These are phyloP conservation scores for Apoda limacodes DNA, from an alignment of 2,888 invertebrate genomes.

Conservation along the genomic window DNA sequence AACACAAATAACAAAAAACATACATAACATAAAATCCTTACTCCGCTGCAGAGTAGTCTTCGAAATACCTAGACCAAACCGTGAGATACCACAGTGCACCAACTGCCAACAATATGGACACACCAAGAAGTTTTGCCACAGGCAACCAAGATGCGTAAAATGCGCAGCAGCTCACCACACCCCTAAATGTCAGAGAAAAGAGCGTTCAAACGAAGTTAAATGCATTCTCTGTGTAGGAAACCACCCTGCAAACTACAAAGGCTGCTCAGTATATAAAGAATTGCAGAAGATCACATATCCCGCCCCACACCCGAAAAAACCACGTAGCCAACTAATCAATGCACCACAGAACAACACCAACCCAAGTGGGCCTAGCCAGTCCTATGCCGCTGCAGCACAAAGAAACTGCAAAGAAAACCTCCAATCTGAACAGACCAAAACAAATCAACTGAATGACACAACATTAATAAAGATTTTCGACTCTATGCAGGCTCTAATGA, in stretches of 20 bases:
- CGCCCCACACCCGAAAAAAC: neutral
- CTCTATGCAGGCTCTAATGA: constrained; percentile 4
- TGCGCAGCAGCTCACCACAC: constrained; percentile 17
- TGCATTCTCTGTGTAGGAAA: constrained; percentile 21
- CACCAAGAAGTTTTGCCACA: constrained; percentile 18
- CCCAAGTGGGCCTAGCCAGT: neutral
- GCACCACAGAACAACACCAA: neutral
- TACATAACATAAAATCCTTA: neutral
- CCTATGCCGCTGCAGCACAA: neutral
- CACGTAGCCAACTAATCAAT: too few relatives aligned
- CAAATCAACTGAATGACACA: neutral
- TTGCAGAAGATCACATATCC: constrained; percentile 14
- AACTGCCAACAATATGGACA: constrained; percentile 23
- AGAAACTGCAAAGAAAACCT: too few relatives aligned
- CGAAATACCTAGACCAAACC: constrained; percentile 20
- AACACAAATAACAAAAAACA: neutral
- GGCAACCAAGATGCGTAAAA: constrained; percentile 20
- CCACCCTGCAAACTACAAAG: constrained; percentile 22
- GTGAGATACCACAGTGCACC: constrained; percentile 17
- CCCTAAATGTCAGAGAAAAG: constrained; percentile 13
- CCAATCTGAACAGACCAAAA: neutral
- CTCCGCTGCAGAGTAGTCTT: neutral
- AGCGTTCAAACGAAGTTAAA: constrained; percentile 17
- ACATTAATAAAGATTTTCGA: too few relatives aligned
- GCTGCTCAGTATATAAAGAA: constrained; percentile 17